Conservation (phyloP, 2,113 vertebrate species). For the Orthonyx spaldingii region DNA sequence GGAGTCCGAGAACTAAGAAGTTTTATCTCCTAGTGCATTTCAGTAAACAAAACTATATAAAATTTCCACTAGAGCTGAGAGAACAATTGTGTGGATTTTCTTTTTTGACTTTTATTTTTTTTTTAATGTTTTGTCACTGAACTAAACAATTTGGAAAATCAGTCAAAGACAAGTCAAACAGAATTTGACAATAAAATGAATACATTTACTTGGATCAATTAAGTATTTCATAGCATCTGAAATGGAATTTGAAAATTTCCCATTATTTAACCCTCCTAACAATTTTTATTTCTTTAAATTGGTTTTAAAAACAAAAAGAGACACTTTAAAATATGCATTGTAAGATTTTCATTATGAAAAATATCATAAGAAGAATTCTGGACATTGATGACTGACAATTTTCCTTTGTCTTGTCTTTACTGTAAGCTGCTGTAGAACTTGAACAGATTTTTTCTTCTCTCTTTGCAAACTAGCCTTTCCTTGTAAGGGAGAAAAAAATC, state of each 20-base stretch:
- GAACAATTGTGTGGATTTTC: background rate
- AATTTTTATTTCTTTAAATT: background rate
- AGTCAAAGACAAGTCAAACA: background rate
- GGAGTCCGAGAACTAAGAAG: background rate
- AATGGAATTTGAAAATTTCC: background rate
- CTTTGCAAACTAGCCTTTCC: background rate
- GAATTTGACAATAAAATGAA: background rate
- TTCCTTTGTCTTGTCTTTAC: background rate
- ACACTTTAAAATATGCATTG: background rate
- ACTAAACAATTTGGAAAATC: background rate
- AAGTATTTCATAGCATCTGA: background rate
- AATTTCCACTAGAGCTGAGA: background rate
- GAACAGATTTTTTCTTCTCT: background rate
- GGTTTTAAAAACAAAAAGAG: background rate
- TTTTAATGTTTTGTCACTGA: background rate
- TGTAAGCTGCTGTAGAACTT: background rate
- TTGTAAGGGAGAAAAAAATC: too few species aligned
- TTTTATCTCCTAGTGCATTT: background rate
- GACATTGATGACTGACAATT: background rate
- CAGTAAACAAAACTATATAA: background rate
- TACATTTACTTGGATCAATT: background rate
- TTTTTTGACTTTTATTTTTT: background rate
- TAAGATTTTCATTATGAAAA: background rate
- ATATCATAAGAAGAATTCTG: background rate
- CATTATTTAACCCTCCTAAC: background rate